Evolutionary conservation across 2,797 vertebrate genomes (phyloP).

Genomic region (Iguana delicatissima): DNA sequence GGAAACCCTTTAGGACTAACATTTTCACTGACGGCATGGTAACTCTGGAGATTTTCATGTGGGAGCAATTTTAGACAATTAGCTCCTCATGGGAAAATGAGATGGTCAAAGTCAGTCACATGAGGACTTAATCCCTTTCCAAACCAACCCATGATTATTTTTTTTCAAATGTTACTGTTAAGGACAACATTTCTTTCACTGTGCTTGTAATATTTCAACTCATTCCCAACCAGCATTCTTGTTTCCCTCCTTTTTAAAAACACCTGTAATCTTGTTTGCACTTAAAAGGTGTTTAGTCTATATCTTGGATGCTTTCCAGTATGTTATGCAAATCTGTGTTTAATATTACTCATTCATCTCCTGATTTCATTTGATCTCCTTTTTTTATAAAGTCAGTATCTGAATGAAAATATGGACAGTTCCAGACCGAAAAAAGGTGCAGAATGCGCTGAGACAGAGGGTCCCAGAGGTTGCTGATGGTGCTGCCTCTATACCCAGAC

Average conservation of each 20-base stretch:
- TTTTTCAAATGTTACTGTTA: not conserved
- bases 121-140: not conserved
- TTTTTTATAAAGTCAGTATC: not conserved
- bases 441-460: too few species aligned
- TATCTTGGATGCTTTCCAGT: conserved; percentile 11
- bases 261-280: not conserved
- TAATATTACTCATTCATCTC: not conserved
- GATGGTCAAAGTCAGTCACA: not conserved
- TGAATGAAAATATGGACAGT: not conserved
- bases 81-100: not conserved
- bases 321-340: rapidly evolving
- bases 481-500: too few species aligned
- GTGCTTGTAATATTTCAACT: not conserved
- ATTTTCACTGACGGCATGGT: conserved; percentile 1
- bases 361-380: not conserved
- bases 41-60: not conserved
- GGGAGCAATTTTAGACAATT: not conserved
- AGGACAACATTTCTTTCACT: not conserved
- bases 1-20: not conserved
- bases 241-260: not conserved
- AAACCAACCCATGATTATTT: not conserved
- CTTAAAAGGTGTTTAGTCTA: not conserved
- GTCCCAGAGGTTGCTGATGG: too few species aligned
- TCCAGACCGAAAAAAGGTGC: too few species aligned
- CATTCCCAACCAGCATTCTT: not conserved